A percentile compares a stretch with the other conserved stretches of the same genome.
These are phyloP conservation scores for Colostygia pectinataria DNA, from an alignment of 2,888 invertebrate species.

Conservation along the genomic window DNA sequence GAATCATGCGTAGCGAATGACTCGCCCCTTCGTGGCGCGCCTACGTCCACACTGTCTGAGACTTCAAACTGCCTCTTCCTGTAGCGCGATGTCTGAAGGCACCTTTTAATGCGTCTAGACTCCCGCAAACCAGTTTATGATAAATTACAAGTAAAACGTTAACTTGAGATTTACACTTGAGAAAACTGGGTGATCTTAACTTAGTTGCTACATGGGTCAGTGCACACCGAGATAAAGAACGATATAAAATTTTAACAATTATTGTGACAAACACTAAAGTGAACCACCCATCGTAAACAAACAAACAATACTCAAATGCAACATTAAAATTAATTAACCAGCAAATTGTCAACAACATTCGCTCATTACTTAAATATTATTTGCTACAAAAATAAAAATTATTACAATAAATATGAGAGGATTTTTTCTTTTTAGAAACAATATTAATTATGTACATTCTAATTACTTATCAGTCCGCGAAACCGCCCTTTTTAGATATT, in stretches of 20 bases:
- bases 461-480: conserved; percentile 68
- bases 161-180: no score
- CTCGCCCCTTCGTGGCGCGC: no score
- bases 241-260: conserved; percentile 51
- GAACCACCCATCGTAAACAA: conserved; percentile 47
- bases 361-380: conserved; percentile 56
- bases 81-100: no score
- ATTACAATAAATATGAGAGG: conserved; percentile 43
- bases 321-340: conserved; percentile 69
- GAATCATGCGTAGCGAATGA: no score
- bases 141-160: no score
- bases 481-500: conserved; percentile 41
- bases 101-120: no score
- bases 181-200: no score
- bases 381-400: conserved; percentile 56
- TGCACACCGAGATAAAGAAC: conserved; percentile 27
- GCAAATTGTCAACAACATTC: conserved; percentile 62
- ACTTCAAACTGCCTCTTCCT: no score
- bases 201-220: background rate
- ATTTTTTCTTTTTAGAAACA: conserved; percentile 59
- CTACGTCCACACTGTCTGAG: no score
- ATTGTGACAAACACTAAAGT: conserved; percentile 44
- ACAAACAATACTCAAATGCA: conserved; percentile 48
- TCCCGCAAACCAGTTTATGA: no score
- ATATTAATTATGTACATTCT: conserved; percentile 71